phyloP scores from a whole-genome alignment of 2,797 vertebrate genomes.

The Sandelia bainsii region DNA sequence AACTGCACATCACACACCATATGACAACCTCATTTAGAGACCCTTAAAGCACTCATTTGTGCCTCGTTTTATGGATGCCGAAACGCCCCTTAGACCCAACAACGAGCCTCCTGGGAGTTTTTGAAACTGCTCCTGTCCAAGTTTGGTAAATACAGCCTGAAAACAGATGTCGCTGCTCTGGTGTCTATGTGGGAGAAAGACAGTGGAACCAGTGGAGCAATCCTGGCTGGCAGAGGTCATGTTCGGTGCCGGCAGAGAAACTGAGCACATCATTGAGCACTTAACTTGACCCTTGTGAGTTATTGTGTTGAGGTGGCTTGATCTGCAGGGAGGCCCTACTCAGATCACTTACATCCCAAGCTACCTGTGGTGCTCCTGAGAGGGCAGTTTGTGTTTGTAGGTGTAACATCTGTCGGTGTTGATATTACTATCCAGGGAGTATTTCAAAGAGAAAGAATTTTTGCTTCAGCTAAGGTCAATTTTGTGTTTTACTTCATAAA shows the following conservation, averaged over 20 bases:
- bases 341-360: conserved; percentile 63
- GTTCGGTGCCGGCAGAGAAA: conserved; percentile 60
- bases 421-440: conserved; percentile 31
- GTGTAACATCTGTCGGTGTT: conserved; percentile 35
- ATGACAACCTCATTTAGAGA: conserved; percentile 42
- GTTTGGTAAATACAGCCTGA: conserved; percentile 67
- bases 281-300: conserved; percentile 64
- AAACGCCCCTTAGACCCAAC: conserved; percentile 57
- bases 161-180: conserved; percentile 69
- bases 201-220: conserved; percentile 59
- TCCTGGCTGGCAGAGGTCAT: conserved; percentile 60
- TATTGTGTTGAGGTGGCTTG: conserved; percentile 59
- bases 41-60: conserved; percentile 43
- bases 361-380: conserved; percentile 50
- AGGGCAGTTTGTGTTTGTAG: conserved; percentile 21
- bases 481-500: conserved; percentile 40
- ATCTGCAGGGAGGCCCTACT: conserved; percentile 44
- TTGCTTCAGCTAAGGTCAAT: conserved; percentile 21
- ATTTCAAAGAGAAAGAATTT: conserved; percentile 32
- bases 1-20: conserved; percentile 7
- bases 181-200: conserved; percentile 59
- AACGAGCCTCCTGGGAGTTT: conserved; percentile 59
- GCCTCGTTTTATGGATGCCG: conserved; percentile 67
- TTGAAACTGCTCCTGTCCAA: conserved; percentile 49
- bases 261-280: conserved; percentile 61